A percentile compares a stretch with the other conserved stretches of the same genome.
These are phyloP conservation scores for Diplogasteroides magnus DNA, from an alignment of 1,140 invertebrate species.

Conservation along the genomic window DNA sequence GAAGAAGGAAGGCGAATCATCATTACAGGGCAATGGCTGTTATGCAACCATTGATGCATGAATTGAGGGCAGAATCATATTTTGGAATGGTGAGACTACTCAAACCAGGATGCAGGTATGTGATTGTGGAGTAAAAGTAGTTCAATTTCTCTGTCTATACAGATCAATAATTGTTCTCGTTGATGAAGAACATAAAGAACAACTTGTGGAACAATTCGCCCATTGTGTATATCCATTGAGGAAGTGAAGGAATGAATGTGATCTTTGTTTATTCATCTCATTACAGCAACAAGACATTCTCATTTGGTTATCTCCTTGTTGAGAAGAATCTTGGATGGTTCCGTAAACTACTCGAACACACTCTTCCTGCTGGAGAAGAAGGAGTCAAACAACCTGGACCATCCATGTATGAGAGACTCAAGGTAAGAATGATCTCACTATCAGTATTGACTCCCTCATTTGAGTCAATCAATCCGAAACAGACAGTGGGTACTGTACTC, in stretches of 20 bases:
- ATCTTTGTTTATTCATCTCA: slow-evolving; percentile 27
- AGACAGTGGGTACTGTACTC: slow-evolving; percentile 92
- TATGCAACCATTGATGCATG: slow-evolving; percentile 66
- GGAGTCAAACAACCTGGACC: slow-evolving; percentile 61
- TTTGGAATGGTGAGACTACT: slow-evolving; percentile 83
- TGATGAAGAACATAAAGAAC: slow-evolving; percentile 77
- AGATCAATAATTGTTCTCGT: slow-evolving; percentile 78
- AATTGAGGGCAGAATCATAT: slow-evolving; percentile 86
- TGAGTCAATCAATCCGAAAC: slow-evolving; percentile 84
- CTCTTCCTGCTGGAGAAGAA: slow-evolving; percentile 62
- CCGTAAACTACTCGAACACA: slow-evolving; percentile 75
- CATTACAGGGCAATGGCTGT: slow-evolving; percentile 29
- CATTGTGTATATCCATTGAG: slow-evolving; percentile 87
- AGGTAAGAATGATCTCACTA: no score
- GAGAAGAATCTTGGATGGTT: slow-evolving; percentile 88
- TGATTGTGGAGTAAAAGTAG: neutral
- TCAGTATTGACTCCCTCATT: no score
- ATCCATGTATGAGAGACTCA: slow-evolving; percentile 52
- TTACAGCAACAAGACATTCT: slow-evolving; percentile 79
- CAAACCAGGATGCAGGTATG: slow-evolving; percentile 79
- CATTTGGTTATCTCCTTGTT: slow-evolving; percentile 85
- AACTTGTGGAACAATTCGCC: slow-evolving; percentile 82
- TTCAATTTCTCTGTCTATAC: neutral
- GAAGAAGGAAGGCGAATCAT: neutral
- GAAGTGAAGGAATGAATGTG: slow-evolving; percentile 63